Evolutionary conservation across 2,888 invertebrate genomes (phyloP).

Genomic region (Brachycybe producta): DNA sequence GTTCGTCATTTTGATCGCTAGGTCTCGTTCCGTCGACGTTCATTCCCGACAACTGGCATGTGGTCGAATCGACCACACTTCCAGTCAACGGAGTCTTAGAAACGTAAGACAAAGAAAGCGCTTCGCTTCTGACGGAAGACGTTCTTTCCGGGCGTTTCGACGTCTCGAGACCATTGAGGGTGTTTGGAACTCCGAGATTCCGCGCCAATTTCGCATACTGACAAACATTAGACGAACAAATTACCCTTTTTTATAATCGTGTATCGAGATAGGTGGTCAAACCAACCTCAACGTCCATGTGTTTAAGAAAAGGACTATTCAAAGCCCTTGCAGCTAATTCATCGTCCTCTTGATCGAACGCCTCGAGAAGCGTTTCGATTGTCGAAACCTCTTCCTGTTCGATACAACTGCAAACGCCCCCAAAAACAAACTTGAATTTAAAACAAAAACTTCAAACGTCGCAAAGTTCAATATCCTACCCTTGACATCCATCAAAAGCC

Average conservation of each 20-base stretch:
- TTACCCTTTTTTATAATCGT: background rate
- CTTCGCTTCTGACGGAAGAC: too few relatives aligned
- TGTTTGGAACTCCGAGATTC: slow-evolving; percentile 12
- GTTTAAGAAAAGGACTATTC: slow-evolving; percentile 68
- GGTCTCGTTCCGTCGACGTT: too few relatives aligned
- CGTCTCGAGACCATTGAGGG: too few relatives aligned
- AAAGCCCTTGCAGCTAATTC: slow-evolving; percentile 59
- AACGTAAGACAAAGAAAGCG: too few relatives aligned
- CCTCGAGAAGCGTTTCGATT: slow-evolving; percentile 55
- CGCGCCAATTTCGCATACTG: slow-evolving; percentile 43
- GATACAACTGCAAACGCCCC: slow-evolving; percentile 12
- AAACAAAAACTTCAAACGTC: background rate
- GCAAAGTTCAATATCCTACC: background rate
- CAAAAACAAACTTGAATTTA: background rate
- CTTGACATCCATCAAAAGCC: slow-evolving; percentile 50
- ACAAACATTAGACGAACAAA: background rate
- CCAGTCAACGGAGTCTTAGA: too few relatives aligned
- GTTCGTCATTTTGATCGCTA: too few relatives aligned
- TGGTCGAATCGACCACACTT: too few relatives aligned
- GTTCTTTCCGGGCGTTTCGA: slow-evolving; percentile 29
- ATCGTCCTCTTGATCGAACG: slow-evolving; percentile 72
- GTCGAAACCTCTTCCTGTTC: slow-evolving; percentile 47
- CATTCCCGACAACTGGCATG: too few relatives aligned
- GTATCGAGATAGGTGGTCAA: background rate
- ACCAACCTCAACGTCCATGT: slow-evolving; percentile 70